Evolutionary conservation across 2,888 invertebrate species (phyloP), one percentile per base, ranked within the genome.

Genomic region (Thymelicus sylvestris): DNA sequence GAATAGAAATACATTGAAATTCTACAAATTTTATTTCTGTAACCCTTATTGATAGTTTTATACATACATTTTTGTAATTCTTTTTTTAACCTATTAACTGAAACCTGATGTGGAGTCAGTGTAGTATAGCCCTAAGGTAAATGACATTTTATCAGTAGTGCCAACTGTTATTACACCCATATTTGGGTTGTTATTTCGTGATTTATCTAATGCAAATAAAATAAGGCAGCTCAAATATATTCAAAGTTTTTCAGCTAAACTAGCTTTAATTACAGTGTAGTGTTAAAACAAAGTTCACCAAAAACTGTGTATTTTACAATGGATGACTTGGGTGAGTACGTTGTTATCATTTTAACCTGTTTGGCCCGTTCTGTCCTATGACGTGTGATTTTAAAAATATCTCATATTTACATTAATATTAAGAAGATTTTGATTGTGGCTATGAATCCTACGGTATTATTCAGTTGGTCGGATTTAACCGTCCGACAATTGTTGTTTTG

Each of bases 281-380:
- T 67, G 70, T 65, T 64, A 41, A 65, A 19, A 10, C n/a, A 24
- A 10, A 15, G 12, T 15, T 39, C 13, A 15, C 41, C 13, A 39
- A 10, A 61, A 61, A 2, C 7, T 31, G 47, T 39, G 24, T 47
- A 41, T 70, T 72, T 77, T 69, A 78, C 77, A 77, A 94, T 94
- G 94, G 94, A 94, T 80, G 94, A 94, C 85, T 86, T 94, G 78
- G 94, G 94, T 94, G 81, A 91, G 93, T 92, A 67, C 73, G n/a
- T 80, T 86, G 86, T 88, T 90, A 91, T 90, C 87, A 88, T 65
- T 72, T 67, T 91, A 93, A 92, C 92, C 91, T 90, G 92, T 93
- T 93, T 90, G 76, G 70, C 79, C 78, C 82, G 81, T 81, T 83
- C 79, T 80, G 76, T 78, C 80, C 71, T 77, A 78, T 92, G 91